Evolutionary conservation across 2,113 vertebrate species (phyloP).

Genomic region (Spea bombifrons): DNA sequence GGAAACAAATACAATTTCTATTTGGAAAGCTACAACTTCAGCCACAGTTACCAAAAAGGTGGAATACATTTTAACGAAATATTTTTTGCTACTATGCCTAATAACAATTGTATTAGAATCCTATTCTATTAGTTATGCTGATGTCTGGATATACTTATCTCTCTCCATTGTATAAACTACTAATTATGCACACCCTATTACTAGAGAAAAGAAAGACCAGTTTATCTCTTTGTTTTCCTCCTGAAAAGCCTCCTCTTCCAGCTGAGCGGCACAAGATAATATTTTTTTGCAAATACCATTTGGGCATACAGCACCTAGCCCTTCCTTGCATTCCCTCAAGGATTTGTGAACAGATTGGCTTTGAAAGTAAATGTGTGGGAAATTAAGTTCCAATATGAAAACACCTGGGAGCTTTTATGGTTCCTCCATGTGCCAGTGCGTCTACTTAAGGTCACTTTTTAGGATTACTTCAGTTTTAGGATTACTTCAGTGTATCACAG

Average conservation of each 20-base stretch:
- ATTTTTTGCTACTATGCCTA: neutral
- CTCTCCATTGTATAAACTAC: neutral
- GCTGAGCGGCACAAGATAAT: slow-evolving; percentile 15
- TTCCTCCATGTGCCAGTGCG: neutral
- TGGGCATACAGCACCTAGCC: slow-evolving; percentile 10
- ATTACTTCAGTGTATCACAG: neutral
- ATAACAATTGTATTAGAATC: slow-evolving; percentile 2
- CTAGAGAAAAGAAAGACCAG: neutral
- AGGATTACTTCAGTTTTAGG: neutral
- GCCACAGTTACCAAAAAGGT: slow-evolving; percentile 11
- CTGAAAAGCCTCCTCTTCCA: slow-evolving; percentile 27
- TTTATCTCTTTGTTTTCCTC: slow-evolving; percentile 17
- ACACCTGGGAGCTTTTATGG: slow-evolving; percentile 15
- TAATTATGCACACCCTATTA: slow-evolving; percentile 28
- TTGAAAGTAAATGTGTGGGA: slow-evolving; percentile 18
- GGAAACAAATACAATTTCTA: no score
- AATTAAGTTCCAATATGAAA: slow-evolving; percentile 17
- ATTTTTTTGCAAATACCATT: slow-evolving; percentile 1
- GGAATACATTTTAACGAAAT: neutral
- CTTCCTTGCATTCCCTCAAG: slow-evolving; percentile 18
- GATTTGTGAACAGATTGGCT: slow-evolving; percentile 26
- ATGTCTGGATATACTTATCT: neutral
- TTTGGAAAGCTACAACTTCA: no score
- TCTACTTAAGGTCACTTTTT: neutral
- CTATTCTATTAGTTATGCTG: neutral